Conservation (phyloP, 1,140 invertebrate genomes). For the Drosophila chauvacae region DNA sequence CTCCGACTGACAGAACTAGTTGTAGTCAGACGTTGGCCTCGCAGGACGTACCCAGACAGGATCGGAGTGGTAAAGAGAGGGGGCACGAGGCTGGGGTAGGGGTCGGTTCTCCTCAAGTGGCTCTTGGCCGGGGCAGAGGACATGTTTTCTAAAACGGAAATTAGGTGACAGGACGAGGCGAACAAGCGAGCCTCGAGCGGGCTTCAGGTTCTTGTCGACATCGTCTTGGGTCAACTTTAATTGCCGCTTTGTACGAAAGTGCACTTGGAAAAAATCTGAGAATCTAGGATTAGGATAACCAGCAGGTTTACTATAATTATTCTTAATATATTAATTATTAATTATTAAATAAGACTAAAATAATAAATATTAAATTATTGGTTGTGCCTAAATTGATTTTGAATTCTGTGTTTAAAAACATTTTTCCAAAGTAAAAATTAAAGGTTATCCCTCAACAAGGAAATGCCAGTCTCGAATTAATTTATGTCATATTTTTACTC, state of each 20-base stretch:
- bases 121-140: conserved; percentile 53
- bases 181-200: conserved; percentile 41
- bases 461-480: too few relatives aligned
- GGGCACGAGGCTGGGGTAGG: not conserved
- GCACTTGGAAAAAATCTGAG: conserved; percentile 10
- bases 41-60: conserved; percentile 31
- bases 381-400: not conserved
- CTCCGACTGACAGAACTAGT: conserved; percentile 64
- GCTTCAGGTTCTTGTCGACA: conserved; percentile 54
- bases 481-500: too few relatives aligned
- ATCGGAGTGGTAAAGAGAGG: not conserved
- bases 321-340: too few relatives aligned
- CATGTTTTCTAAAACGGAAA: conserved; percentile 79
- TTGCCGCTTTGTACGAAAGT: conserved; percentile 48
- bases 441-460: too few relatives aligned
- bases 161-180: conserved; percentile 78
- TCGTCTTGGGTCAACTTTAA: conserved; percentile 77
- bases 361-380: not conserved
- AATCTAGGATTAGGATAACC: not conserved
- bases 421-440: too few relatives aligned
- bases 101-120: conserved; percentile 54
- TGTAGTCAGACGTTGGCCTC: conserved; percentile 40
- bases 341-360: not conserved
- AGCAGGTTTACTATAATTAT: too few relatives aligned
- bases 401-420: too few relatives aligned